phyloP scores from a whole-genome alignment of 1,140 invertebrate species.

The Drosophila nikananu region DNA sequence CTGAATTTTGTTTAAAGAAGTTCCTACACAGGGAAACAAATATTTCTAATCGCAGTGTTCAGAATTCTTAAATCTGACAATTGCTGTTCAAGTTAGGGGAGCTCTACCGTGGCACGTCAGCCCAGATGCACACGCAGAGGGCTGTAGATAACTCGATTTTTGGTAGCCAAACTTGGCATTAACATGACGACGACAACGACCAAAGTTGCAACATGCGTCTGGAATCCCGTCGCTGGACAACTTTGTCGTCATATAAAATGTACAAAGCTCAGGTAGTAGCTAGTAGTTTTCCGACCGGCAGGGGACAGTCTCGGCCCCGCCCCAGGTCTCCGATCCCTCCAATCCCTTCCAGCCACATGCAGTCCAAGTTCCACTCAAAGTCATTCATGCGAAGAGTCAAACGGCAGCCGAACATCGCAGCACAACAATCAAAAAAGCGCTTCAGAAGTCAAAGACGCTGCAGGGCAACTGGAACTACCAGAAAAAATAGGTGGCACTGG shows the following conservation, averaged over 20 bases:
- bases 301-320: constrained; percentile 24
- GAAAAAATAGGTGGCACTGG: constrained; percentile 23
- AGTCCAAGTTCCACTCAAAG: constrained; percentile 71
- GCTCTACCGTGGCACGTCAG: constrained; percentile 40
- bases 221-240: constrained; percentile 51
- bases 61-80: no score
- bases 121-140: constrained; percentile 20
- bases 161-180: constrained; percentile 56
- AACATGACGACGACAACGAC: constrained; percentile 41
- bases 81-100: background rate
- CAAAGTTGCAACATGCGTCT: constrained; percentile 56
- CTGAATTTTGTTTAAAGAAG: background rate
- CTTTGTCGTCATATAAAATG: constrained; percentile 75
- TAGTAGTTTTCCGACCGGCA: constrained; percentile 10
- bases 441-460: constrained; percentile 71
- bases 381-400: constrained; percentile 75
- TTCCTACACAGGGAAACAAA: background rate
- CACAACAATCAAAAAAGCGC: constrained; percentile 78
- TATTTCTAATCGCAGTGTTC: background rate
- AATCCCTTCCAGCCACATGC: constrained; percentile 34
- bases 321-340: background rate
- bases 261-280: constrained; percentile 64
- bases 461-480: constrained; percentile 46
- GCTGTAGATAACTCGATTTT: constrained; percentile 64
- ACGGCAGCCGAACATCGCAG: constrained; percentile 63